phyloP scores from a whole-genome alignment of 2,113 vertebrate species.

The Elephas maximus region DNA sequence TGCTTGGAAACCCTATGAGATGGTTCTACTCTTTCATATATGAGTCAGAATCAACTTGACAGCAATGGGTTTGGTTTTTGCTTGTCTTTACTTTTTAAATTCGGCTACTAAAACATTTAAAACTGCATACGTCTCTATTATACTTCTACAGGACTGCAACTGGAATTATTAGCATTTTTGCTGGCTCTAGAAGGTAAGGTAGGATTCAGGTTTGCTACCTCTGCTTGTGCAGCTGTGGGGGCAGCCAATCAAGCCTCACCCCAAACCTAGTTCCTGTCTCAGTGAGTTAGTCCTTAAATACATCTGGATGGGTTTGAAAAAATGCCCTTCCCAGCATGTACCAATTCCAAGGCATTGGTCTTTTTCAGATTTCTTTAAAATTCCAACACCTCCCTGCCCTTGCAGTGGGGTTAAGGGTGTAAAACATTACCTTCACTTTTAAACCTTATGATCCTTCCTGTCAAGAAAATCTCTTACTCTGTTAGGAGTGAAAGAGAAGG shows the following conservation, averaged over 20 bases:
- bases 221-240: not conserved
- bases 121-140: not conserved
- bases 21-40: no score
- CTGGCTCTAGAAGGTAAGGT: not conserved
- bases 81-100: not conserved
- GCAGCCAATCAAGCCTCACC: not conserved
- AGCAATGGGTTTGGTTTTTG: no score
- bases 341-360: not conserved
- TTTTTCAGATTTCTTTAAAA: conserved; percentile 1
- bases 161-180: not conserved
- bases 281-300: not conserved
- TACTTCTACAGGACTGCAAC: not conserved
- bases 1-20: no score
- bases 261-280: not conserved
- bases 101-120: not conserved
- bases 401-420: not conserved
- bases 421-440: not conserved
- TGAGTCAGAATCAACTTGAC: no score
- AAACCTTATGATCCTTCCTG: not conserved
- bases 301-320: not conserved
- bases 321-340: not conserved
- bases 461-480: no score
- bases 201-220: not conserved
- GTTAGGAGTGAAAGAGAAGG: no score
- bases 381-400: not conserved